phyloP scores from a whole-genome alignment of 2,888 invertebrate genomes.

The Lasioglossum calceatum region DNA sequence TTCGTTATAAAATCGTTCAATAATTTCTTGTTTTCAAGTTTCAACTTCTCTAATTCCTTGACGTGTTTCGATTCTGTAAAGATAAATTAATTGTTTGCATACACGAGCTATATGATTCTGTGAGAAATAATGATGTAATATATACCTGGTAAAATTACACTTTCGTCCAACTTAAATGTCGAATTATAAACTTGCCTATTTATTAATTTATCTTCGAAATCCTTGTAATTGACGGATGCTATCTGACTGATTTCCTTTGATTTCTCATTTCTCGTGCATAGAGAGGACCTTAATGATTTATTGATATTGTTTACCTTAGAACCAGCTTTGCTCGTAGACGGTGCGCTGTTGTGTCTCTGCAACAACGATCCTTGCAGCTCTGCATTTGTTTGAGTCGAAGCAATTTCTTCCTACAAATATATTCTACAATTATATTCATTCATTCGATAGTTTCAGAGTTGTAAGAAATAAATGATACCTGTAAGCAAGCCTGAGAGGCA shows the following conservation, averaged over 20 bases:
- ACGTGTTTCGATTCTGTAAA: conserved; percentile 54
- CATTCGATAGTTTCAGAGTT: too few species aligned
- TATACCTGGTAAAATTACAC: conserved; percentile 41
- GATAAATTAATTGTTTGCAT: conserved; percentile 21
- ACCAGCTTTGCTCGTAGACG: conserved; percentile 50
- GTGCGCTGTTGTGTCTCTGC: conserved; percentile 10
- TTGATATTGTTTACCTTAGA: background rate
- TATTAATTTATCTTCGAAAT: conserved; percentile 59
- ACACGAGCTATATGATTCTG: background rate
- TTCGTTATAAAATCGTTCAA: conserved; percentile 77
- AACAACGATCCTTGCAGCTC: background rate
- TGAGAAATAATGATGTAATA: background rate
- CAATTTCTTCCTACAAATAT: conserved; percentile 31
- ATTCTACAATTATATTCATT: too few species aligned
- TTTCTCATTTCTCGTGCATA: background rate
- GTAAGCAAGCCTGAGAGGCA: conserved; percentile 76
- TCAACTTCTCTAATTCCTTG: conserved; percentile 72
- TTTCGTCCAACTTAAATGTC: conserved; percentile 50
- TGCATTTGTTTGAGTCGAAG: conserved; percentile 10
- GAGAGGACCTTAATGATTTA: background rate
- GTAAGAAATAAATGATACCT: conserved; percentile 34
- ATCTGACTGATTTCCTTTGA: conserved; percentile 25
- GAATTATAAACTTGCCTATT: conserved; percentile 56
- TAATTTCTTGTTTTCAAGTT: conserved; percentile 76
- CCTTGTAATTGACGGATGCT: conserved; percentile 47